These are phyloP conservation scores for Sebastes paucispinis DNA, from an alignment of 2,797 vertebrate species.

Conservation along the genomic window DNA sequence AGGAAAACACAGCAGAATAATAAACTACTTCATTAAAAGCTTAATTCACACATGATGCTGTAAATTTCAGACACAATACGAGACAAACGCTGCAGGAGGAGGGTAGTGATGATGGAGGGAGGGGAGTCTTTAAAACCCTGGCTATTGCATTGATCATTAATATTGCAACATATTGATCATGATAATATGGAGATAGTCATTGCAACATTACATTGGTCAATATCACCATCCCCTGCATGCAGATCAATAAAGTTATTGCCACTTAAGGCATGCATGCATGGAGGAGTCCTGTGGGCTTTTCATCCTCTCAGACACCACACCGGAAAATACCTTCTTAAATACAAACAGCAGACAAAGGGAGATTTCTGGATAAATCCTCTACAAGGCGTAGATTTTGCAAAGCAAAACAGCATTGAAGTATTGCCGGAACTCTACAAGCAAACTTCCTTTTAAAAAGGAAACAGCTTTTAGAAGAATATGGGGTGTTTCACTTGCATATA, in stretches of 20 bases:
- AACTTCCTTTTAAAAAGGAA: not conserved
- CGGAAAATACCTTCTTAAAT: not conserved
- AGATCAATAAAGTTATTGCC: slow-evolving; percentile 14
- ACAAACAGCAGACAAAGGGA: not conserved
- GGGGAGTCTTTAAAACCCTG: not conserved
- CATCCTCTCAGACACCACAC: not conserved
- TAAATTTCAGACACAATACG: not conserved
- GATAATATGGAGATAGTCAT: not conserved
- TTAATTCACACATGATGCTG: not conserved
- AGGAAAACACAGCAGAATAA: not conserved
- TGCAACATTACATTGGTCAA: not conserved
- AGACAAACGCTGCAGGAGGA: not conserved
- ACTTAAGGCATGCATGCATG: not conserved
- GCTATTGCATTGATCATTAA: not conserved
- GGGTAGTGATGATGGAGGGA: not conserved
- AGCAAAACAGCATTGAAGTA: not conserved
- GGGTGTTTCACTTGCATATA: not conserved
- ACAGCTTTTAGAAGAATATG: not conserved
- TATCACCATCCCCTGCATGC: not conserved
- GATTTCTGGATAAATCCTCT: not conserved
- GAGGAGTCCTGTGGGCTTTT: not conserved
- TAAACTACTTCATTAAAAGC: not conserved
- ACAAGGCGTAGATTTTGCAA: not conserved
- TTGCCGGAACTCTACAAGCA: not conserved
- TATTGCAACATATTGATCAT: not conserved